Evolutionary conservation across 2,797 vertebrate species (phyloP), one percentile per base, ranked within the genome.

Genomic region (Synaphobranchus kaupii): DNA sequence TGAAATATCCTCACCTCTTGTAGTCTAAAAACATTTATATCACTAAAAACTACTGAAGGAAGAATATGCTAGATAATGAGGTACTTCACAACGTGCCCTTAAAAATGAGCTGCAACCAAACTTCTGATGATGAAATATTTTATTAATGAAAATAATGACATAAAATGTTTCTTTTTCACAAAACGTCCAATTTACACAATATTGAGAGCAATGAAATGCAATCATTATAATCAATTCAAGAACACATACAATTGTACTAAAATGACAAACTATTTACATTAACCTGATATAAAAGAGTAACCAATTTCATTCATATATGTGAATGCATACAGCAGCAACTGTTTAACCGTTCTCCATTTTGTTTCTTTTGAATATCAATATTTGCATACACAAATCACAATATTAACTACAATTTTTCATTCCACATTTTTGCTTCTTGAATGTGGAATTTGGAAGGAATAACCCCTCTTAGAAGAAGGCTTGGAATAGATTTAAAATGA

Each of bases 71-170:
- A 48, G 20, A 56, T 8, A 86, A 50, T 9, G 12, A 13, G 3
- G 13, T 3, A n/a, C 47, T 50, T n/a, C 60, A 48, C 28, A 83
- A 17, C 60, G 6, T 20, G 28, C 31, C 10, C 28, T 87, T 50
- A 50, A 44, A 58, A 39, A 66, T 73, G 83, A 81, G 73, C 83
- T 84, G 86, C 20, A 47, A 60, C 71, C 25, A 60, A 68, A 52
- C 6, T 50, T 66, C 60, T 44, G n/a, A 76, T 22, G 6, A 87
- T 86, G 58, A 71, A 31, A 78, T 58, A 31, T 73, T 84, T 84
- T 84, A 87, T 87, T 84, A 48, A 52, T 63, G 52, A 78, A 84
- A 87, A 84, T 71, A 73, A 71, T 73, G 60, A 22, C 20, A 87
- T 71, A 48, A 81, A 81, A 81, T 25, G 7, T 54, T 31, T 56